Conservation (phyloP, 2,888 invertebrate species). For the Amphipoea oculea region DNA sequence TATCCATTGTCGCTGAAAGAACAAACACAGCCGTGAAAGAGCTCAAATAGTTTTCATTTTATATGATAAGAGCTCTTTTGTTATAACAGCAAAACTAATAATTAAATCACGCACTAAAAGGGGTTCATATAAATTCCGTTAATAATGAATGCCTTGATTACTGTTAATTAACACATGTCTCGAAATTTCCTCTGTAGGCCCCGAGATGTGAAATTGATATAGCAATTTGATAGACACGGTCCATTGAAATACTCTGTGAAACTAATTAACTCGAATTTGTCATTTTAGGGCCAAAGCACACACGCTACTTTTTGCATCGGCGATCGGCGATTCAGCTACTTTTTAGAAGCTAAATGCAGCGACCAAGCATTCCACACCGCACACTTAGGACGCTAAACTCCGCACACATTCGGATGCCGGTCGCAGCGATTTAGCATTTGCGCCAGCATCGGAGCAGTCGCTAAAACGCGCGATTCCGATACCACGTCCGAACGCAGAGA, state of each 20-base stretch:
- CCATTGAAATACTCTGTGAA: constrained; percentile 50
- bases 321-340: no score
- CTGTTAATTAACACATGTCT: constrained; percentile 52
- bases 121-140: constrained; percentile 14
- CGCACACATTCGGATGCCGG: no score
- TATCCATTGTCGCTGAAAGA: constrained; percentile 27
- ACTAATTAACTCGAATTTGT: constrained; percentile 56
- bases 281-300: constrained; percentile 8
- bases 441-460: no score
- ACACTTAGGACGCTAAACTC: no score
- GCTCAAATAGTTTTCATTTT: constrained; percentile 20
- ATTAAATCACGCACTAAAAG: constrained; percentile 5
- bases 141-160: constrained; percentile 43
- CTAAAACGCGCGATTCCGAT: no score
- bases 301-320: no score
- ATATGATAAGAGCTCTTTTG: constrained; percentile 2
- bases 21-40: constrained; percentile 27
- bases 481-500: no score
- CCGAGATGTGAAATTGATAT: constrained; percentile 50
- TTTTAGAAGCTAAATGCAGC: no score
- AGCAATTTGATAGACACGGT: constrained; percentile 48
- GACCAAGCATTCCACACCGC: no score
- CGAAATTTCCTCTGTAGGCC: constrained; percentile 28
- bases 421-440: no score
- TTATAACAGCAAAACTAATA: neutral